Evolutionary conservation across 2,888 invertebrate species (phyloP), one percentile per base, ranked within the genome.

Genomic region (Patella caerulea): DNA sequence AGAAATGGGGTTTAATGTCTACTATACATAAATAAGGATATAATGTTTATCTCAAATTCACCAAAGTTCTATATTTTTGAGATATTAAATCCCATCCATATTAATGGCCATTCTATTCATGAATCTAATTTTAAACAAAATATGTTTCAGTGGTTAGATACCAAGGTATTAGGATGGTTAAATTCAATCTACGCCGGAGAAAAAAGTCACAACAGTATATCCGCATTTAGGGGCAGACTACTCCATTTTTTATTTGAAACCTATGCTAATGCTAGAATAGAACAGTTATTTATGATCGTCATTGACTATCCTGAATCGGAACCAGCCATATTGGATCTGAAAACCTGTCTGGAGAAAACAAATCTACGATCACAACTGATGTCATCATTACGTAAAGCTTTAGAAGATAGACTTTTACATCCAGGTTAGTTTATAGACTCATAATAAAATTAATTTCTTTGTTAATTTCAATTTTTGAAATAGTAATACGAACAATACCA

Each of bases 281-380:
- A 96, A 85, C 97, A 98, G 90, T 94, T 98, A 75, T 98, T 98
- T 90, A 97, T 96, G 88, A 98, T 98, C 79, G 97, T 98, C 77
- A 97, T 98, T 85, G 98, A 98, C 91, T 98, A 96, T 93, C 98
- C 98, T 0, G 98, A 98, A 86, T 98, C 98, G 0, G 95, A 96
- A 87, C 96, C 97, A 24, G 97, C 97, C 1, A 94, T 98, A 59
- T 95, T 96, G 91, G 98, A 98, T 91, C 93, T 98, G 52, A 95
- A 95, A 86, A 92, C 94, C 52, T 98, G 98, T 89, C 93, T 98
- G 86, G 95, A 95, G 85, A 95, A 96, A 91, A 97, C 97, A 17
- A 96, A 97, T 91, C 92, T 98, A 79, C 94, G 97, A 82, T 93
- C 87, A 2, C 83, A 87, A 5, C 86, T 91, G 54, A 95, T 96